These are phyloP conservation scores for Mesoclemmys tuberculata DNA, from an alignment of 2,113 vertebrate genomes.

Conservation along the genomic window DNA sequence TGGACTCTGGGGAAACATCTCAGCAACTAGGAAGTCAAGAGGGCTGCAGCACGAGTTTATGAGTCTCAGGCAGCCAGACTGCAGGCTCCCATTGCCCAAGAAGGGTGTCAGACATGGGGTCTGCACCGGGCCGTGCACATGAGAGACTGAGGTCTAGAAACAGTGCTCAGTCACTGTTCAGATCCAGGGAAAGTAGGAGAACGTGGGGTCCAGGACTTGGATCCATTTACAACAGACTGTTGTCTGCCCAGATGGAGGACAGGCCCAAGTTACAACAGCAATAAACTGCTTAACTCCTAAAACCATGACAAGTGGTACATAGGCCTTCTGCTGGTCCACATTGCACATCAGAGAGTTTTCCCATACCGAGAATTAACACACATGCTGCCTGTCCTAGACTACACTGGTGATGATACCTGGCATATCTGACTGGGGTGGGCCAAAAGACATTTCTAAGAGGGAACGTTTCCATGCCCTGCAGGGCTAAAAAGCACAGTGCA, in stretches of 20 bases:
- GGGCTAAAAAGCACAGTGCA: conserved; percentile 46
- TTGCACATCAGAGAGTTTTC: neutral
- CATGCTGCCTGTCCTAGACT: neutral
- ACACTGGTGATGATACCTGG: neutral
- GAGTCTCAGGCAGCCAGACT: too few relatives aligned
- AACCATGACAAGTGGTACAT: neutral
- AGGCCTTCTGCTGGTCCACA: neutral
- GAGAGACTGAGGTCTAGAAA: too few relatives aligned
- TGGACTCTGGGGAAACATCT: neutral
- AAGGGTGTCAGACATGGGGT: too few relatives aligned
- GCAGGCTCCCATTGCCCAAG: too few relatives aligned
- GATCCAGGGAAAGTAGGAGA: neutral
- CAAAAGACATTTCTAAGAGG: conserved; percentile 7
- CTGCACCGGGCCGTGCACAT: too few relatives aligned
- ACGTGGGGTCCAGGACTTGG: neutral
- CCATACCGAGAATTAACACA: neutral
- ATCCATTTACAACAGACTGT: neutral
- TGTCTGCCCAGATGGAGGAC: neutral
- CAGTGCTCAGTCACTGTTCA: too few relatives aligned
- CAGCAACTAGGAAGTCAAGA: neutral
- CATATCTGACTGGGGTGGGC: neutral
- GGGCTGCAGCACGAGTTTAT: neutral
- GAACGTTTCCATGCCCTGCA: conserved; percentile 15
- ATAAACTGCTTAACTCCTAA: neutral
- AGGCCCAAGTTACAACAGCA: neutral